phyloP scores from a whole-genome alignment of 1,140 invertebrate species.

The Vanessa atalanta region DNA sequence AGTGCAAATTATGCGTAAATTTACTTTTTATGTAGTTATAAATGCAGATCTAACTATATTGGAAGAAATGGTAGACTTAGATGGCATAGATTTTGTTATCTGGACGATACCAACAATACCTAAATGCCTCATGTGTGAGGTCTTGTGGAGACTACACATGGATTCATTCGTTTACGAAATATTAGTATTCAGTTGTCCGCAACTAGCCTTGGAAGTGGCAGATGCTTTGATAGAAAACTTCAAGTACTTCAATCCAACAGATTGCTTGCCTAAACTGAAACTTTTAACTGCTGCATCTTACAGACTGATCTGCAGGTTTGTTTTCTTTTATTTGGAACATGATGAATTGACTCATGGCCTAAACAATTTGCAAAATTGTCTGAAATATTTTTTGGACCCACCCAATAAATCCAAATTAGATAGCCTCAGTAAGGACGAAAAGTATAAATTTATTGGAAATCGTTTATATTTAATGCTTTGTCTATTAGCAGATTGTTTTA shows the following conservation, averaged over 20 bases:
- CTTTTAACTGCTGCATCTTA: slow-evolving; percentile 55
- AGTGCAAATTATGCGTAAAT: slow-evolving; percentile 48
- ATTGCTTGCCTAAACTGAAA: slow-evolving; percentile 54
- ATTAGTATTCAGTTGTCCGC: slow-evolving; percentile 55
- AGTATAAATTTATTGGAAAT: slow-evolving; percentile 61
- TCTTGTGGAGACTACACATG: slow-evolving; percentile 66
- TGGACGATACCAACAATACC: slow-evolving; percentile 65
- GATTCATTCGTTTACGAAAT: slow-evolving; percentile 64
- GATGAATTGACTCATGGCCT: slow-evolving; percentile 45
- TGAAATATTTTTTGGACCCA: slow-evolving; percentile 59
- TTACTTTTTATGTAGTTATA: slow-evolving; percentile 65
- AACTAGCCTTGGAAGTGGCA: slow-evolving; percentile 55
- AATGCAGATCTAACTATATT: slow-evolving; percentile 61
- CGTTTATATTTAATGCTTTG: slow-evolving; percentile 50
- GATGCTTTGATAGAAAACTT: slow-evolving; percentile 58
- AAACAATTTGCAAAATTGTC: slow-evolving; percentile 56
- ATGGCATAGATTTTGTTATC: slow-evolving; percentile 60
- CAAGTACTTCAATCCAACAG: slow-evolving; percentile 61
- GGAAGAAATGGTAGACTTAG: slow-evolving; percentile 54
- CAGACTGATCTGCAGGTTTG: slow-evolving; percentile 53
- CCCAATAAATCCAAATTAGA: slow-evolving; percentile 59
- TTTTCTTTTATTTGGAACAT: slow-evolving; percentile 54
- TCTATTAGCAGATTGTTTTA: slow-evolving; percentile 52
- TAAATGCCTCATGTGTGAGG: slow-evolving; percentile 66
- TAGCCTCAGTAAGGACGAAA: slow-evolving; percentile 53